Percentiles rank a stretch among this genome's conserved stretches.
phyloP scores from a whole-genome alignment of 2,888 invertebrate species.

The Drosophila planitibia region DNA sequence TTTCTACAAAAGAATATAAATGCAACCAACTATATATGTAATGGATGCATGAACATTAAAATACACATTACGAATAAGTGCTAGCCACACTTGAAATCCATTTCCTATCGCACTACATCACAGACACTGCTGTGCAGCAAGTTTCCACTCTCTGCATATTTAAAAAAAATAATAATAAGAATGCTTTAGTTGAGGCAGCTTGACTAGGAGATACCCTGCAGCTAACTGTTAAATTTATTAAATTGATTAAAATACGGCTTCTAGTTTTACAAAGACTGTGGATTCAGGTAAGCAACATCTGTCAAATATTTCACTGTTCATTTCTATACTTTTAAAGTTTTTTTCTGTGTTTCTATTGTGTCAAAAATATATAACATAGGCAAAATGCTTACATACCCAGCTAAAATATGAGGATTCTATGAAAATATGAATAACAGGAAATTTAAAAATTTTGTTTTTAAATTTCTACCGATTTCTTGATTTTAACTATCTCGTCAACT shows the following conservation, averaged over 20 bases:
- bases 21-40: background rate
- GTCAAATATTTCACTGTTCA: background rate
- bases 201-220: background rate
- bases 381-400: too few relatives aligned
- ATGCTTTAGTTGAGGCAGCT: background rate
- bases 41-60: conserved; percentile 28
- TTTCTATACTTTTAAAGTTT: background rate
- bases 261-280: background rate
- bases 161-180: background rate
- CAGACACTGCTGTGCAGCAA: conserved; percentile 1
- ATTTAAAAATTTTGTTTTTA: too few relatives aligned
- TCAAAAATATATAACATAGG: too few relatives aligned
- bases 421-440: too few relatives aligned
- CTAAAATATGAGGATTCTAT: too few relatives aligned
- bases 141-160: background rate
- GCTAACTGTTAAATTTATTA: background rate
- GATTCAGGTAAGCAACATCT: too few relatives aligned
- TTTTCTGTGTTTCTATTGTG: too few relatives aligned
- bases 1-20: background rate
- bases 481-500: too few relatives aligned
- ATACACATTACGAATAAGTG: conserved; percentile 30
- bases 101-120: conserved; percentile 45
- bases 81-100: conserved; percentile 60
- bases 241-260: background rate
- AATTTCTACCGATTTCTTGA: too few relatives aligned